Evolutionary conservation across 2,797 vertebrate species (phyloP).

Genomic region (Knipowitschia caucasica): DNA sequence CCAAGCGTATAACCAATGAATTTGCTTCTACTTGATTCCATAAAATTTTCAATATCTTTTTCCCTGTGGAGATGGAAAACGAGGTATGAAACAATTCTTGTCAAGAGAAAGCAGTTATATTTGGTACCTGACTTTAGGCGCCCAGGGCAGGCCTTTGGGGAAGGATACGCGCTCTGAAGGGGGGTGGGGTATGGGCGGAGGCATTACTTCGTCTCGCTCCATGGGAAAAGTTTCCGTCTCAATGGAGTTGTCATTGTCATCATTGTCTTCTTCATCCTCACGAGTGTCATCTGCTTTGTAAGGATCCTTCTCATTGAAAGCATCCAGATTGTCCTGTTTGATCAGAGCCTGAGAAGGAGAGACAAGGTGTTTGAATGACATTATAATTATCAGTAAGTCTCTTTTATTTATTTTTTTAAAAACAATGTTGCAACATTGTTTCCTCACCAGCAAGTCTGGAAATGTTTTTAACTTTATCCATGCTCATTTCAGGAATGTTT

Average conservation of each 20-base stretch:
- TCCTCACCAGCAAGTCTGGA: no score
- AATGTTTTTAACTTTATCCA: no score
- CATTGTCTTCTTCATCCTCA: conserved; percentile 94
- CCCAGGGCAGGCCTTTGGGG: conserved; percentile 95
- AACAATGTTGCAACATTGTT: no score
- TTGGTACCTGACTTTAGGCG: conserved; percentile 94
- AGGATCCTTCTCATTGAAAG: conserved; percentile 95
- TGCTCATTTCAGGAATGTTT: no score
- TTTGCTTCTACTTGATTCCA: conserved; percentile 97
- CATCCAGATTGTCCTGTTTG: conserved; percentile 97
- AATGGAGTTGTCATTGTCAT: conserved; percentile 89
- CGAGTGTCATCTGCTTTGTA: conserved; percentile 92
- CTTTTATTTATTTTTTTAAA: no score
- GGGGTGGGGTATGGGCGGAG: conserved; percentile 86
- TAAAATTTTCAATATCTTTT: conserved; percentile 97
- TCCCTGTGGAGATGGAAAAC: conserved; percentile 75
- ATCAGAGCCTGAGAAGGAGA: conserved; percentile 82
- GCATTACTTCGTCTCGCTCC: conserved; percentile 95
- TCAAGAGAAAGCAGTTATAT: neutral
- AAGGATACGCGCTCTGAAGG: conserved; percentile 88
- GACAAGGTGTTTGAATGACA: no score
- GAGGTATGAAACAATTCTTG: neutral
- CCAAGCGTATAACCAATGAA: conserved; percentile 97
- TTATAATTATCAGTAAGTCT: no score
- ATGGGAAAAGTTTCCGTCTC: conserved; percentile 91